Conservation (phyloP, 2,888 invertebrate genomes). For the Tinea semifulvella region DNA sequence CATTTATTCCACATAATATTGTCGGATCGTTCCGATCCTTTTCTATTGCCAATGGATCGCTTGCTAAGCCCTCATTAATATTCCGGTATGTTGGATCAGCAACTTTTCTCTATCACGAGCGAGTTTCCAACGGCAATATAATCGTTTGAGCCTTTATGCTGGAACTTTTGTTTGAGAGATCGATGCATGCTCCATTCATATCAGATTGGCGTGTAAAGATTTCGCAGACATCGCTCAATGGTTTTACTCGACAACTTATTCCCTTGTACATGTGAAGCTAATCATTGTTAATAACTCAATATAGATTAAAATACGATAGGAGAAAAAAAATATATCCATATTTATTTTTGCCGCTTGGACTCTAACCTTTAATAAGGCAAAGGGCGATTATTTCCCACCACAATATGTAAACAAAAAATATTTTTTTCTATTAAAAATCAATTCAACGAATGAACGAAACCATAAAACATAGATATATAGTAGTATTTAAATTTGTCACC, state of each 20-base stretch:
- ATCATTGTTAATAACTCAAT: no score
- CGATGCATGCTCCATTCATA: slow-evolving; percentile 9
- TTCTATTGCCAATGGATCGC: slow-evolving; percentile 9
- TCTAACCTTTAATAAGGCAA: no score
- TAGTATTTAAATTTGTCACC: no score
- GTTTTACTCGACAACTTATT: slow-evolving; percentile 5
- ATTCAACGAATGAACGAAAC: no score
- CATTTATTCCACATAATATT: not conserved
- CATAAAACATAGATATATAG: no score
- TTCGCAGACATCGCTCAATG: not conserved
- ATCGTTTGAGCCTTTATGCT: slow-evolving; percentile 12
- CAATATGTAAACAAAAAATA: no score
- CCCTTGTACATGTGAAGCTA: no score
- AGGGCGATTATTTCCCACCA: no score
- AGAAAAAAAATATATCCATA: no score
- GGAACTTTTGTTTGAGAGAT: slow-evolving; percentile 9
- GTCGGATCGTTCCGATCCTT: slow-evolving; percentile 1
- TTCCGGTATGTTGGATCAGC: slow-evolving; percentile 14
- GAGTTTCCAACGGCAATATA: slow-evolving; percentile 11
- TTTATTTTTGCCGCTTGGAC: no score
- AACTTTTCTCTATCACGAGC: slow-evolving; percentile 12
- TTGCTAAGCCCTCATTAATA: slow-evolving; percentile 15
- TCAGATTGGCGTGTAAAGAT: not conserved
- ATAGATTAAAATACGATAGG: no score
- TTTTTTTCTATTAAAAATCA: no score